A percentile compares a stretch with the other conserved stretches of the same genome.
Evolutionary conservation across 2,113 vertebrate genomes (phyloP).

Genomic region (Pimephales promelas): DNA sequence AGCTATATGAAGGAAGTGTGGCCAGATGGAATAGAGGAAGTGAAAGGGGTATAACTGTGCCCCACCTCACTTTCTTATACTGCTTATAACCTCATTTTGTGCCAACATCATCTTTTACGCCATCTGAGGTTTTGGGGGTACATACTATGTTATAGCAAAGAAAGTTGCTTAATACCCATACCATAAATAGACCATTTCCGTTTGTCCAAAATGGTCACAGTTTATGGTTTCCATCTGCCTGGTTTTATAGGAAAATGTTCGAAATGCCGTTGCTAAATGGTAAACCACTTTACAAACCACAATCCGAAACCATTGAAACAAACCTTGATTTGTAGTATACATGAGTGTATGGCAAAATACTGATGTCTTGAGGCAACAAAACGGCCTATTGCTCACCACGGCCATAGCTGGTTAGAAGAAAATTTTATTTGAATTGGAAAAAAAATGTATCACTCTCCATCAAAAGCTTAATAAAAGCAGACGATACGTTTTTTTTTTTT

Average conservation of each 20-base stretch:
- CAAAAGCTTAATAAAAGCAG: not conserved
- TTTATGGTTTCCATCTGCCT: not conserved
- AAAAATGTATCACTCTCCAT: not conserved
- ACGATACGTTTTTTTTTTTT: not conserved
- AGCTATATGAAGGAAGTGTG: conserved; percentile 56
- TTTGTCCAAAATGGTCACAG: conserved; percentile 4
- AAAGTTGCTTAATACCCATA: conserved; percentile 36
- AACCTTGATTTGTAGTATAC: not conserved
- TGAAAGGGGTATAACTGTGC: conserved; percentile 54
- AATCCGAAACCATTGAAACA: not conserved
- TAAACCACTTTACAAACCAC: conserved; percentile 8
- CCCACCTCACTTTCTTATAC: not conserved
- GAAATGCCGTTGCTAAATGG: conserved; percentile 6
- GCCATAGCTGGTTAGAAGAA: not conserved
- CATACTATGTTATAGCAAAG: conserved; percentile 16
- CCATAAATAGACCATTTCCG: conserved; percentile 12
- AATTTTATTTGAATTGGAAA: not conserved
- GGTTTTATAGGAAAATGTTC: not conserved
- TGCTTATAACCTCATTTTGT: conserved; percentile 33
- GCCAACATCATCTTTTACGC: not conserved
- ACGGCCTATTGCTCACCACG: not conserved
- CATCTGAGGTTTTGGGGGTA: conserved; percentile 32
- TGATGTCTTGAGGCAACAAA: not conserved
- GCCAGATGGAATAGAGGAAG: conserved; percentile 53
- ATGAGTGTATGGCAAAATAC: not conserved